Evolutionary conservation across 2,888 invertebrate species (phyloP).

Genomic region (Drosophila neutralis): DNA sequence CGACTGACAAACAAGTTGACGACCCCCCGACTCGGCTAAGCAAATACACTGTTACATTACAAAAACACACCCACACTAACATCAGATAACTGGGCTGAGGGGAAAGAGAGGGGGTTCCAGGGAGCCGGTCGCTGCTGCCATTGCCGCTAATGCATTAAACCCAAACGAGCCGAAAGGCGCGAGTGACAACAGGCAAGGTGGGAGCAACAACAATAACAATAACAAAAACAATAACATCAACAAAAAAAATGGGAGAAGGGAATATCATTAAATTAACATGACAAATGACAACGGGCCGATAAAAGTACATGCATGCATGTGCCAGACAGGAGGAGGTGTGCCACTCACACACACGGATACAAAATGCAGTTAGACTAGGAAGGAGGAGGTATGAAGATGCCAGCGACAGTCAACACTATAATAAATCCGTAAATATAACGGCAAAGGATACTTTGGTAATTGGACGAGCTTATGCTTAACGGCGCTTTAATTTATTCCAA

Average conservation of each 20-base stretch:
- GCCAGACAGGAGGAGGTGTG: constrained; percentile 21
- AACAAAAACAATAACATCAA: not conserved
- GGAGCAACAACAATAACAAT: not conserved
- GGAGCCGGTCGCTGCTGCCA: constrained; percentile 9
- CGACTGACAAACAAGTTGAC: constrained; percentile 60
- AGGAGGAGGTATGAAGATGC: constrained; percentile 11
- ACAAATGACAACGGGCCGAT: constrained; percentile 75
- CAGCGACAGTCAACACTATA: constrained; percentile 73
- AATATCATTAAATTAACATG: constrained; percentile 78
- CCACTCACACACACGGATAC: constrained; percentile 9
- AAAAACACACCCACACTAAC: constrained; percentile 23
- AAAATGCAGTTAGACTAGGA: constrained; percentile 40
- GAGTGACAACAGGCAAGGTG: constrained; percentile 15
- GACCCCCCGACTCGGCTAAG: constrained; percentile 38
- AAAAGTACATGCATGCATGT: constrained; percentile 69
- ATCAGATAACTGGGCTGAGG: constrained; percentile 31
- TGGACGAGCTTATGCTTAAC: constrained; percentile 79
- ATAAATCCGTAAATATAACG: constrained; percentile 77
- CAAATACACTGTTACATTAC: constrained; percentile 38
- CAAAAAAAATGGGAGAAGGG: constrained; percentile 26
- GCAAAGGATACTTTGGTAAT: constrained; percentile 77
- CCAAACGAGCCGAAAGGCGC: constrained; percentile 30
- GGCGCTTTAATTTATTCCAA: constrained; percentile 78
- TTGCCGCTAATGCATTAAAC: constrained; percentile 61
- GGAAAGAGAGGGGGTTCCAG: not conserved